Percentiles rank a stretch among this genome's conserved stretches.
Conservation (phyloP, 2,113 vertebrate species). For the Nematolebias whitei region DNA sequence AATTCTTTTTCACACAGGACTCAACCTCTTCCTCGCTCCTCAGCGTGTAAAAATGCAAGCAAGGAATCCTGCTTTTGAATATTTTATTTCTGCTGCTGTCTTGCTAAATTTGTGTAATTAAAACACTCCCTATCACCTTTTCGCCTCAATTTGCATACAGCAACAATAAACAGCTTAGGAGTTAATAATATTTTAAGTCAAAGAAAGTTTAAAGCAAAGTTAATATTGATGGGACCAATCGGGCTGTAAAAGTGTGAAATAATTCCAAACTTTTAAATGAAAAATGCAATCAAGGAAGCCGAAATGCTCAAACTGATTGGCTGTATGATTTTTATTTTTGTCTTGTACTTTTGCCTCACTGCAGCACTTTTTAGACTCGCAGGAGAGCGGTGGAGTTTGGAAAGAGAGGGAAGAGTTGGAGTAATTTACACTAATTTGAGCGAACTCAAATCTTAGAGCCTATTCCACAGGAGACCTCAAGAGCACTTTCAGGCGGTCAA, state of each 20-base stretch:
- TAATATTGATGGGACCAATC: constrained; percentile 18
- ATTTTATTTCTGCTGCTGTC: constrained; percentile 21
- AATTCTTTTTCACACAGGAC: constrained; percentile 22
- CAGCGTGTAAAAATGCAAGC: neutral
- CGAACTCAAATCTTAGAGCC: constrained; percentile 64
- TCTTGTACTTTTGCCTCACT: constrained; percentile 23
- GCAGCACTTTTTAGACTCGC: constrained; percentile 28
- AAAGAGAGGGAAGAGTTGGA: constrained; percentile 46
- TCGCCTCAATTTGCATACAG: constrained; percentile 16
- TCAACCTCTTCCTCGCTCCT: neutral
- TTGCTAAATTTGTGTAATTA: constrained; percentile 24
- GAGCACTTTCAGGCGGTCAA: constrained; percentile 60
- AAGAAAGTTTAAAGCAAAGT: constrained; percentile 19
- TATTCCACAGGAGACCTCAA: constrained; percentile 65
- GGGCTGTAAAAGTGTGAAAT: neutral
- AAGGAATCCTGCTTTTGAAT: constrained; percentile 3
- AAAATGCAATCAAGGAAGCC: constrained; percentile 33
- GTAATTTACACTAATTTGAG: constrained; percentile 71
- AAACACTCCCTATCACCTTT: constrained; percentile 18
- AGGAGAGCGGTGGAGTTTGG: constrained; percentile 37
- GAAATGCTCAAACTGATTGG: constrained; percentile 38
- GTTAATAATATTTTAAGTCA: constrained; percentile 7
- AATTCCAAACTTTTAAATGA: constrained; percentile 12
- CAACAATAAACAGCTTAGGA: neutral
- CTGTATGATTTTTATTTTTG: constrained; percentile 44